Percentiles rank a stretch among this genome's conserved stretches.
phyloP scores from a whole-genome alignment of 1,140 invertebrate genomes.

The Ridgeia piscesae region DNA sequence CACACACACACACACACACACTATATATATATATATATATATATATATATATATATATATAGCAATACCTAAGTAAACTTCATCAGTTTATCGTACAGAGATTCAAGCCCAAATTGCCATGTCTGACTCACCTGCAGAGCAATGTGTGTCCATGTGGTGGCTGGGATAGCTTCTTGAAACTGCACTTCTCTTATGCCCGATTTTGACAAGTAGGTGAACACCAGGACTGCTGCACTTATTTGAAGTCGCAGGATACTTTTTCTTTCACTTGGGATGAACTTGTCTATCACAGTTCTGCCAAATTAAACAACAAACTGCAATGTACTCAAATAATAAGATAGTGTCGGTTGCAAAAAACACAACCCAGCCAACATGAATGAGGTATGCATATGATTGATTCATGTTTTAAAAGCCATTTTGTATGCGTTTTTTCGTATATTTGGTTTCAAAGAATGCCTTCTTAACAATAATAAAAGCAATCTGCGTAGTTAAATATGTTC shows the following conservation, averaged over 20 bases:
- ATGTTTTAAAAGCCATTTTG: slow-evolving; percentile 13
- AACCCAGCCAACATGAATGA: not conserved
- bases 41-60: too few relatives aligned
- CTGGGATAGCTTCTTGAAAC: slow-evolving; percentile 37
- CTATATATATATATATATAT: too few relatives aligned
- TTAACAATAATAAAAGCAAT: not conserved
- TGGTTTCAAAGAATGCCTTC: slow-evolving; percentile 35
- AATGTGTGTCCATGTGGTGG: slow-evolving; percentile 42
- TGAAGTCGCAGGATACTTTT: slow-evolving; percentile 37
- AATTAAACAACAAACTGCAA: not conserved
- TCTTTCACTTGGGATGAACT: slow-evolving; percentile 29
- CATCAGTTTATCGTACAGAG: not conserved
- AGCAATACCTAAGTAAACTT: not conserved
- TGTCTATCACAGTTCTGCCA: slow-evolving; percentile 29
- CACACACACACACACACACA: too few relatives aligned
- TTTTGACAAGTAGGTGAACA: slow-evolving; percentile 34
- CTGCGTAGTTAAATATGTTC: not conserved
- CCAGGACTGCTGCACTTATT: slow-evolving; percentile 30
- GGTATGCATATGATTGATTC: not conserved
- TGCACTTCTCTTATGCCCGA: slow-evolving; percentile 33
- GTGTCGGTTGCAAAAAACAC: not conserved
- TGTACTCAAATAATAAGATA: not conserved
- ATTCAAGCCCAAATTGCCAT: not conserved
- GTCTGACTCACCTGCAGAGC: slow-evolving; percentile 42
- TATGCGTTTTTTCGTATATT: not conserved